Percentiles rank a stretch among this genome's conserved stretches.
Conservation (phyloP, 2,797 vertebrate species). For the Sebastes wilsoni region DNA sequence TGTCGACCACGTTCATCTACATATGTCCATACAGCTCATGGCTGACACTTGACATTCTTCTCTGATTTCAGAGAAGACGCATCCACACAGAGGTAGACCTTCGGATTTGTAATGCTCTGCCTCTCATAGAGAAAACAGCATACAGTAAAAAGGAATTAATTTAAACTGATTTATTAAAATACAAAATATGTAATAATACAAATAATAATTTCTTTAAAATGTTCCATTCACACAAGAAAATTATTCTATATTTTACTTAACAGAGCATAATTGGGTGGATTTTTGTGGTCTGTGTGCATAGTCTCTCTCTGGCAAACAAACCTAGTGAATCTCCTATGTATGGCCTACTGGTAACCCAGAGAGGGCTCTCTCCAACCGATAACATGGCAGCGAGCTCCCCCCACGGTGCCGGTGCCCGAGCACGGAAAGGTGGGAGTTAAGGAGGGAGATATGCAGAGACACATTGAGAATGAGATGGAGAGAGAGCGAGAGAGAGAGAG, state of each 20-base stretch:
- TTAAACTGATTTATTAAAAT: neutral
- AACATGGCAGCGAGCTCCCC: conserved; percentile 72
- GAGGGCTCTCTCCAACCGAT: conserved; percentile 79
- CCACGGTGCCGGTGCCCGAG: conserved; percentile 55
- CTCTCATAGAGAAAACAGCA: neutral
- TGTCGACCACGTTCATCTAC: conserved; percentile 81
- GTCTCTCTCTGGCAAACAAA: neutral
- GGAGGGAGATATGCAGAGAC: conserved; percentile 60
- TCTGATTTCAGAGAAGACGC: conserved; percentile 57
- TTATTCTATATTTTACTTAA: neutral
- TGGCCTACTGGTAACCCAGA: conserved; percentile 73
- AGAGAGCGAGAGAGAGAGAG: conserved; percentile 22
- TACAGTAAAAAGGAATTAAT: neutral
- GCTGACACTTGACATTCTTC: conserved; percentile 36
- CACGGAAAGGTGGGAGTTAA: conserved; percentile 64
- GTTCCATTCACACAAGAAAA: neutral
- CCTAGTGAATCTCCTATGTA: conserved; percentile 22
- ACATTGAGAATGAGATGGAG: conserved; percentile 53
- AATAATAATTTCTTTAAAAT: conserved; percentile 10
- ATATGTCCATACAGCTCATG: conserved; percentile 69
- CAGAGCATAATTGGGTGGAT: neutral
- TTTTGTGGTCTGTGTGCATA: conserved; percentile 1
- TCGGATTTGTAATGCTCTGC: neutral
- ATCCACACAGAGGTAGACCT: conserved; percentile 50
- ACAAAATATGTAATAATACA: neutral